Evolutionary conservation across 2,888 invertebrate genomes (phyloP), one percentile per base, ranked within the genome.

Genomic region (Drosophila niveifrons): DNA sequence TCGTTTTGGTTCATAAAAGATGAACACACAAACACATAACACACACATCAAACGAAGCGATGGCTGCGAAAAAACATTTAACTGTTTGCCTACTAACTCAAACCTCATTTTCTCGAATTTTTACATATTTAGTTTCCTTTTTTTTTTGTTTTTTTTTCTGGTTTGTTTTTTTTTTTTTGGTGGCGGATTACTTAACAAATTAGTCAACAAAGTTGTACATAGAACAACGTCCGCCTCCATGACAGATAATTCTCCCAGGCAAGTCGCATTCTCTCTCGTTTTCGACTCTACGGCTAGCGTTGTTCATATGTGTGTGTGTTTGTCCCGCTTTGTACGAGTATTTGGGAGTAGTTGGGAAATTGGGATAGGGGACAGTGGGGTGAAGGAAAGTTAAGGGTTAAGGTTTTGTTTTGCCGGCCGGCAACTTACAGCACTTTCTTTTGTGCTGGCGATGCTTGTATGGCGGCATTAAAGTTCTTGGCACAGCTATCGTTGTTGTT

Each of bases 121-220:
- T 46, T 52, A 44, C 36, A 36, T 6, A n/a, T 36, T 36, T 36
- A n/a, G 11, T 36, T 11, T 36, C 2, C 1, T 36, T 36, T 11
- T 36, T 66, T 58, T 17, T 48, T 56, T 44, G 46, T 43, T 29
- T 43, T 52, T 47, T 53, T 48, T 46, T 44, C 8, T 41, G 39
- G 10, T 34, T 41, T 53, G 55, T 15, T 59, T 47, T 55, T 61
- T 29, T 34, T 28, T 78, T 75, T 88, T 88, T 86, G 77, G 87
- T 74, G 77, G 88, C 68, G 69, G 70, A 74, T 80, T 75, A 75
- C 87, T 87, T 87, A 87, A 87, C 80, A 83, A 87, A 88, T 80
- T 90, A 89, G 81, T 89, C 88, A 87, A 90, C 90, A 90, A 84
- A 75, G 87, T 82, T 80, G 80, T 78, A 74, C 82, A 77, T 69